Evolutionary conservation across 2,888 invertebrate genomes (phyloP).

Genomic region (Adelphocoris suturalis): DNA sequence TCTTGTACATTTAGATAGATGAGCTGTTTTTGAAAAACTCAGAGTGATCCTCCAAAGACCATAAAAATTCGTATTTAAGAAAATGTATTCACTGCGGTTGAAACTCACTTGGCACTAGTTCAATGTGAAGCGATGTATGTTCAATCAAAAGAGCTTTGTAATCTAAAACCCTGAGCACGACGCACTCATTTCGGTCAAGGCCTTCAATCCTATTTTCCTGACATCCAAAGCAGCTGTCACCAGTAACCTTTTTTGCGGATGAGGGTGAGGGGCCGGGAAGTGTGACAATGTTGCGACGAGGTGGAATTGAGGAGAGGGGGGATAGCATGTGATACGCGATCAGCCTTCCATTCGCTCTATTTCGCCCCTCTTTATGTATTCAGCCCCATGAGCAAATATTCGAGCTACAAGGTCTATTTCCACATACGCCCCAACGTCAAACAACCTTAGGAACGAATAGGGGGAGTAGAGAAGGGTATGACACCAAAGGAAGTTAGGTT

Average conservation of each 20-base stretch:
- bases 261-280: background rate
- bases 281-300: constrained; percentile 31
- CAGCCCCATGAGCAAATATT: constrained; percentile 36
- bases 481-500: constrained; percentile 13
- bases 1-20: too few relatives aligned
- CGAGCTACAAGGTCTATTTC: constrained; percentile 27
- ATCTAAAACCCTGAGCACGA: too few relatives aligned
- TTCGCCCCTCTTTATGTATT: constrained; percentile 34
- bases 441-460: background rate
- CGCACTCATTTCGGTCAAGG: background rate
- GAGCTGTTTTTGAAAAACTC: too few relatives aligned
- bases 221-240: background rate
- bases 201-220: background rate
- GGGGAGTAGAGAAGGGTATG: background rate
- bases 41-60: too few relatives aligned
- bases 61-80: too few relatives aligned
- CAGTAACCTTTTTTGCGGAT: background rate
- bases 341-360: constrained; percentile 25
- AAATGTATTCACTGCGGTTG: too few relatives aligned
- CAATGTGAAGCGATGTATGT: background rate
- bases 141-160: background rate
- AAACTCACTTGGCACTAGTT: background rate
- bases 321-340: constrained; percentile 13
- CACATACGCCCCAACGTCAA: constrained; percentile 5
- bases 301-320: background rate